phyloP scores from a whole-genome alignment of 2,113 vertebrate species.

The Lepisosteus osseus region DNA sequence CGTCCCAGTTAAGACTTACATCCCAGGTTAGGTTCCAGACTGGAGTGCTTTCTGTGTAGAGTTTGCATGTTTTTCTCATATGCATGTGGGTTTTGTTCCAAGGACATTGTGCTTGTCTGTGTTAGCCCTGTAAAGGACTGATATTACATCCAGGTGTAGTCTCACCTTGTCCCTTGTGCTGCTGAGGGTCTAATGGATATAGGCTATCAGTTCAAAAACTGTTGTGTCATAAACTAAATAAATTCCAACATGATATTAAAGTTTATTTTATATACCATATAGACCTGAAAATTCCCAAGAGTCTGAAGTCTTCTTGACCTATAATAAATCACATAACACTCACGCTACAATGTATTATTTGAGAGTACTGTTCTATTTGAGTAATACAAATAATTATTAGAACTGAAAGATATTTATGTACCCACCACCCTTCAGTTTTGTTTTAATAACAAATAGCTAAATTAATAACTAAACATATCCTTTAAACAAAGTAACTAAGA shows the following conservation, averaged over 20 bases:
- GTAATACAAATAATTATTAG: no score
- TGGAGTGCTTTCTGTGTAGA: no score
- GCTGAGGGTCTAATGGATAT: constrained; percentile 30
- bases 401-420: constrained; percentile 44
- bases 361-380: constrained; percentile 41
- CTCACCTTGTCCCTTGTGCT: neutral
- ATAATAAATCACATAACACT: constrained; percentile 59
- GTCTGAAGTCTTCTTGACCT: constrained; percentile 59
- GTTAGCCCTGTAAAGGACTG: no score
- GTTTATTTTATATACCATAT: constrained; percentile 52
- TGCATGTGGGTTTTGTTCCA: neutral
- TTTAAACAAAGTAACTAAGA: neutral
- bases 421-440: constrained; percentile 1
- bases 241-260: constrained; percentile 54
- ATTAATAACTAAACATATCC: neutral
- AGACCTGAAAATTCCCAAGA: constrained; percentile 42
- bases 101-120: no score
- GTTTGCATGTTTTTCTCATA: neutral
- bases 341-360: constrained; percentile 65
- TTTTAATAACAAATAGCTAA: constrained; percentile 25
- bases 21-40: neutral
- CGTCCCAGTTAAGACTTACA: neutral
- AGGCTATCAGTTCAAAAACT: constrained; percentile 52
- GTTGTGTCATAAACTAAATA: constrained; percentile 46
- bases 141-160: constrained; percentile 1